Conservation (phyloP, 2,113 vertebrate genomes). For the Kryptolebias marmoratus region DNA sequence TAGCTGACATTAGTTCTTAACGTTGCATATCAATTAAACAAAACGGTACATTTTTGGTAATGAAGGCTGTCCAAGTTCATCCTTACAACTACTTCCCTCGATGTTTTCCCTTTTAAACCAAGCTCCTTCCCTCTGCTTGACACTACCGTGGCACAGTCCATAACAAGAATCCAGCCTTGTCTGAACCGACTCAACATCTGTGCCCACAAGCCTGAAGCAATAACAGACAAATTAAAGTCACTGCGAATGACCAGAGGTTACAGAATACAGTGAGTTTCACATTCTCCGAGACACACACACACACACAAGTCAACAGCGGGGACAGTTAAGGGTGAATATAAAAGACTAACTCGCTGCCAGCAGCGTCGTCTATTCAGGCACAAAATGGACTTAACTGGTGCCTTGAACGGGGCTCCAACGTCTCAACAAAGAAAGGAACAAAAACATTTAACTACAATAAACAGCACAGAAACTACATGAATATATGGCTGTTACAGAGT, state of each 20-base stretch:
- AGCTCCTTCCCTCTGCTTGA: conserved; percentile 43
- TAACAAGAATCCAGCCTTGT: conserved; percentile 57
- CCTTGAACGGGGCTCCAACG: conserved; percentile 5
- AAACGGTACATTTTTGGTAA: conserved; percentile 15
- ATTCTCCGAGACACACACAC: conserved; percentile 50
- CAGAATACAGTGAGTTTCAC: conserved; percentile 47
- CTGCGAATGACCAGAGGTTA: conserved; percentile 26
- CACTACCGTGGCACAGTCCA: conserved; percentile 21
- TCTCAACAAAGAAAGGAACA: neutral
- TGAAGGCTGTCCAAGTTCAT: conserved; percentile 19
- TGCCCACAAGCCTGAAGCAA: conserved; percentile 9
- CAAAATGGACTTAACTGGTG: conserved; percentile 9
- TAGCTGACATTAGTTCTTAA: conserved; percentile 9
- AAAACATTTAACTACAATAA: conserved; percentile 14
- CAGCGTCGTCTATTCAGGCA: conserved; percentile 60
- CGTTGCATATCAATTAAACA: conserved; percentile 5
- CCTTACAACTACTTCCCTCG: conserved; percentile 43
- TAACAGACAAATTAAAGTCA: neutral
- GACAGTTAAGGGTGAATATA: conserved; percentile 22
- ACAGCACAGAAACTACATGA: conserved; percentile 27
- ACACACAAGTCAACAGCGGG: conserved; percentile 8
- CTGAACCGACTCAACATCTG: conserved; percentile 12
- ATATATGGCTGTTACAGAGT: conserved; percentile 60
- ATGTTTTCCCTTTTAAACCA: conserved; percentile 62
- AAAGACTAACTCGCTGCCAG: conserved; percentile 64